Evolutionary conservation across 2,113 vertebrate genomes (phyloP), one percentile per base, ranked within the genome.

Genomic region (Zapornia atra): DNA sequence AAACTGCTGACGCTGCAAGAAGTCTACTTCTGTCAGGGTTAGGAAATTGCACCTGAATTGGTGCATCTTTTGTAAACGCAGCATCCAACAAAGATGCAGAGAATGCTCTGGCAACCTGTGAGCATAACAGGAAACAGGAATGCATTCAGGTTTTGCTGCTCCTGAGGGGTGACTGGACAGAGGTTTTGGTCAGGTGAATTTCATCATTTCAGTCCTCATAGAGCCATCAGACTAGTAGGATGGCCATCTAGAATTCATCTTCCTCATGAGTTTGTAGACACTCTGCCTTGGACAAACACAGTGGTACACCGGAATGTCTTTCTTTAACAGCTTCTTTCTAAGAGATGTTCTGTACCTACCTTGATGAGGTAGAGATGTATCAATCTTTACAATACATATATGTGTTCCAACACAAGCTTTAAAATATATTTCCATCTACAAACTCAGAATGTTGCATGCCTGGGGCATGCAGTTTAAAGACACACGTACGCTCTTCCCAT

Each of bases 401-500:
- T 53, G 19, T 31, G 29, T 26, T 46, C 54, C 42, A 57, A 80
- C 18, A 69, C 14, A 71, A 63, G 12, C 38, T 51, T 20, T 29
- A 15, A 79, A 76, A 71, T 19, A 20, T 53, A n/a, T 24, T 46
- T 84, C 25, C n/a, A 63, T 38, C 51, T 38, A 80, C 24, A 66
- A 51, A 78, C 46, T 72, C 33, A 54, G 28, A 70, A 44, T 63
- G 86, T 34, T 64, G 9, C 24, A 40, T 36, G 38, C 11, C 2
- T 5, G 24, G 56, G 34, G 17, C 64, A 80, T 15, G 42, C 12
- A 34, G 14, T 59, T 92, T 63, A 12, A 78, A 50, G 24, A 78
- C 10, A 36, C 11, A 38, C 0, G 0, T n/a, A 33, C 7, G 12
- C 29, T 64, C 38, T 50, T 51, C 60, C 56, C 29, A 34, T 51